A percentile compares a stretch with the other conserved stretches of the same genome.
Evolutionary conservation across 2,113 vertebrate species (phyloP).

Genomic region (Callaeas wilsoni): DNA sequence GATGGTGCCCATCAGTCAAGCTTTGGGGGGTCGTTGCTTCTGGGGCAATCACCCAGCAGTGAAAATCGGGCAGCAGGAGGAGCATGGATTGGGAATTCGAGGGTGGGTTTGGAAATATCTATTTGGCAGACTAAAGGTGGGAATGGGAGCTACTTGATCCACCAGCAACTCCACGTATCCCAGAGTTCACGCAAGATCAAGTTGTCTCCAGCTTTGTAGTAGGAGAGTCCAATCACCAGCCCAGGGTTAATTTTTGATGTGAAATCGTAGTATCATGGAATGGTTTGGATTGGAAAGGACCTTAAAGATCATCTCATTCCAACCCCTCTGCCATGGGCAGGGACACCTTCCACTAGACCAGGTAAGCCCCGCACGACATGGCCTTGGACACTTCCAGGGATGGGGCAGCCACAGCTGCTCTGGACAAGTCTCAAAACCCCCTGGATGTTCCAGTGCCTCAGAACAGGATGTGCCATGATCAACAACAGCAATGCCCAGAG

Average conservation of each 20-base stretch:
- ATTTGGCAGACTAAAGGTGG: neutral
- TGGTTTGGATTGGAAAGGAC: neutral
- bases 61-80: neutral
- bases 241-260: neutral
- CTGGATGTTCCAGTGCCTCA: neutral
- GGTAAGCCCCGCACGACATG: neutral
- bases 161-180: neutral
- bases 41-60: rapidly evolving
- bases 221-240: neutral
- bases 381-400: neutral
- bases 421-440: neutral
- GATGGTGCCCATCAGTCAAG: too few species aligned
- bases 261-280: neutral
- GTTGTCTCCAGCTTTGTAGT: neutral
- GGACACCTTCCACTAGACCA: neutral
- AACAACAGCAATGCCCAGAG: neutral
- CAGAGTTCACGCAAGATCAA: neutral
- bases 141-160: neutral
- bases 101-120: neutral
- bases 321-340: neutral
- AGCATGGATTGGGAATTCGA: neutral
- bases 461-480: neutral
- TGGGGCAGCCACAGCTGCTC: neutral
- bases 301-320: neutral
- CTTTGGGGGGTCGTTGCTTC: neutral